A percentile compares a stretch with the other conserved stretches of the same genome.
These are phyloP conservation scores for Aurelia aurita complex sp. Pacific DNA, from an alignment of 30 jellyfish, hydroid and myxozoan genomes.

Conservation along the genomic window DNA sequence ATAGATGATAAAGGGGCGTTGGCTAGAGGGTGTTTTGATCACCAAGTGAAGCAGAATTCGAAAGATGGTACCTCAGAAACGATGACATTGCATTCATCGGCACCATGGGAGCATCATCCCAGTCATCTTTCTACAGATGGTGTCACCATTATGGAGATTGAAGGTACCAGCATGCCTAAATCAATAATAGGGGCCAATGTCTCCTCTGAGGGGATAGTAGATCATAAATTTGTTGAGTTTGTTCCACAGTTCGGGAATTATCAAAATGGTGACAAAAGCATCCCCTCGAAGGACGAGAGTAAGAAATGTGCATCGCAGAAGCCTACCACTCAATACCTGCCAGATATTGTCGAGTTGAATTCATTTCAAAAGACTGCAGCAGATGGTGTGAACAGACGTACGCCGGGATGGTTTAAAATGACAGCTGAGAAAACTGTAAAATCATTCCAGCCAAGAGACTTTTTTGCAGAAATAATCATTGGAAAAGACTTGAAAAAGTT, in stretches of 20 bases:
- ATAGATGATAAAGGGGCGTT: slow-evolving; percentile 37
- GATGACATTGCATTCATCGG: slow-evolving; percentile 21
- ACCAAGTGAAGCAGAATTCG: neutral
- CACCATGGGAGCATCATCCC: slow-evolving; percentile 31
- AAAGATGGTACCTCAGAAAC: neutral
- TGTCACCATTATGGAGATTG: slow-evolving; percentile 20
- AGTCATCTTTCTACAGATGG: slow-evolving; percentile 36
- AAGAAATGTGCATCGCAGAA: slow-evolving; percentile 30
- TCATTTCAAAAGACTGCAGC: slow-evolving; percentile 56
- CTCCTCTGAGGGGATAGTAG: neutral
- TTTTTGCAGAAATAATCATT: slow-evolving; percentile 32
- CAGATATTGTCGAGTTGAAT: slow-evolving; percentile 46
- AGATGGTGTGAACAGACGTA: slow-evolving; percentile 43
- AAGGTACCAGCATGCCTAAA: slow-evolving; percentile 46
- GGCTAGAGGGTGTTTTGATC: slow-evolving; percentile 26
- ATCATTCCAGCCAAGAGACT: slow-evolving; percentile 25
- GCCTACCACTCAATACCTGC: slow-evolving; percentile 50
- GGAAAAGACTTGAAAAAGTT: slow-evolving; percentile 23
- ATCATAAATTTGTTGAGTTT: slow-evolving; percentile 16
- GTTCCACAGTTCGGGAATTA: neutral
- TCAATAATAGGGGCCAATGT: slow-evolving; percentile 40
- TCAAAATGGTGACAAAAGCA: neutral
- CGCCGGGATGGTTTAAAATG: slow-evolving; percentile 57
- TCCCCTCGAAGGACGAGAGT: neutral
- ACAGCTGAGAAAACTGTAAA: slow-evolving; percentile 3